Evolutionary conservation across 2,113 vertebrate genomes (phyloP).

Genomic region (Scophthalmus maximus): DNA sequence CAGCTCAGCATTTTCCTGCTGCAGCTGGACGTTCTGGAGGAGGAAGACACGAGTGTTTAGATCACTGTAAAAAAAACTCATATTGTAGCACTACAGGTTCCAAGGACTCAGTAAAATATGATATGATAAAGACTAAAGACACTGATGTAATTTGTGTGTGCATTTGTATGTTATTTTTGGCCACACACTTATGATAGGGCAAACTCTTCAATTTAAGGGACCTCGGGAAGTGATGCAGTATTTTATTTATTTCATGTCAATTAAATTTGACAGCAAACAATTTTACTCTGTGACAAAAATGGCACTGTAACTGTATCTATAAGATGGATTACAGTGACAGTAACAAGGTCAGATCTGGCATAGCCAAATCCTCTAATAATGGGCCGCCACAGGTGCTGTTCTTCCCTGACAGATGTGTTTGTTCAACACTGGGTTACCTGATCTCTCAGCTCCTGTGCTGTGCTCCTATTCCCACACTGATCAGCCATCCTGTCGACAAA

Average conservation of each 20-base stretch:
- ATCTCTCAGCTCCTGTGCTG: slow-evolving; percentile 75
- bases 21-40: slow-evolving; percentile 64
- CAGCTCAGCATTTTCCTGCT: slow-evolving; percentile 72
- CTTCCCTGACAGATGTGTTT: slow-evolving; percentile 22
- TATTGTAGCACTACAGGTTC: background rate
- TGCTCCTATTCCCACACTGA: slow-evolving; percentile 77
- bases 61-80: no score
- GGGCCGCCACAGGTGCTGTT: slow-evolving; percentile 1
- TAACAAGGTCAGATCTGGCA: slow-evolving; percentile 2
- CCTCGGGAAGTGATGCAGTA: background rate
- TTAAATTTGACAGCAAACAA: background rate
- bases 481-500: slow-evolving; percentile 69
- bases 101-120: background rate
- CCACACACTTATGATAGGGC: background rate
- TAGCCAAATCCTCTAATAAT: slow-evolving; percentile 18
- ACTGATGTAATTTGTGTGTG: no score
- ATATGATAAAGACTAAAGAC: background rate
- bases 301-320: background rate
- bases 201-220: background rate
- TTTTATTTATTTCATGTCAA: background rate
- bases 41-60: background rate
- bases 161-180: background rate
- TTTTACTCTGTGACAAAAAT: background rate
- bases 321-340: slow-evolving; percentile 2
- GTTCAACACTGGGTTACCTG: slow-evolving; percentile 73